phyloP scores from a whole-genome alignment of 2,797 vertebrate genomes.

The Pantherophis vulpinus region DNA sequence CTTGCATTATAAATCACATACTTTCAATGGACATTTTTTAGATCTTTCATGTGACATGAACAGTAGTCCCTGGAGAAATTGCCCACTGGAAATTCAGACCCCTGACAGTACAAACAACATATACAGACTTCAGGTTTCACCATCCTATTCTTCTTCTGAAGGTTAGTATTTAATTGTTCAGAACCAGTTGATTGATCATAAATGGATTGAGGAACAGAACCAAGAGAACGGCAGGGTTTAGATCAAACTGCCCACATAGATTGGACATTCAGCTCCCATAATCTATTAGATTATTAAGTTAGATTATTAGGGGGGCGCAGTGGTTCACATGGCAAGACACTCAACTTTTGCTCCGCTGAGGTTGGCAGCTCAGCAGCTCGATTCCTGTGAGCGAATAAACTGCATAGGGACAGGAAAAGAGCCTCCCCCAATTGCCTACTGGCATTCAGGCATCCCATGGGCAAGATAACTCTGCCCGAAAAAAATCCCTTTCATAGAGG shows the following conservation, averaged over 20 bases:
- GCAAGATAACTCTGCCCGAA: too few relatives aligned
- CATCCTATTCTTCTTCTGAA: conserved; percentile 73
- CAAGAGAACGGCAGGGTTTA: fast-evolving
- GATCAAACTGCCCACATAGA: background rate
- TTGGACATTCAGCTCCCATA: background rate
- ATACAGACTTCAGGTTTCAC: conserved; percentile 86
- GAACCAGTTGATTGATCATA: background rate
- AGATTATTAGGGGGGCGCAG: too few relatives aligned
- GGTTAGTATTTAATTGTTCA: conserved; percentile 53
- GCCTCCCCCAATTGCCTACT: too few relatives aligned
- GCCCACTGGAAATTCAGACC: conserved; percentile 65
- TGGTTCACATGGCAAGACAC: too few relatives aligned
- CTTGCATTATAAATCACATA: background rate
- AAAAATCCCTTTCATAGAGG: too few relatives aligned
- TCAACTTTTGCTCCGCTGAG: too few relatives aligned
- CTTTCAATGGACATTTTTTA: conserved; percentile 39
- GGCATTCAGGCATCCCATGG: too few relatives aligned
- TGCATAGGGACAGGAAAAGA: too few relatives aligned
- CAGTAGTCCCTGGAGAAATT: conserved; percentile 64
- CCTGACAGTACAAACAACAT: conserved; percentile 71
- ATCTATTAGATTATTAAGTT: background rate
- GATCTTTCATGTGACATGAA: conserved; percentile 62
- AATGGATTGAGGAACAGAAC: background rate
- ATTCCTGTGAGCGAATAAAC: too few relatives aligned
- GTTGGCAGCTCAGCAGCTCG: too few relatives aligned